Percentiles rank a stretch among this genome's conserved stretches.
phyloP scores from a whole-genome alignment of 2,888 invertebrate genomes.

The Aromia moschata region DNA sequence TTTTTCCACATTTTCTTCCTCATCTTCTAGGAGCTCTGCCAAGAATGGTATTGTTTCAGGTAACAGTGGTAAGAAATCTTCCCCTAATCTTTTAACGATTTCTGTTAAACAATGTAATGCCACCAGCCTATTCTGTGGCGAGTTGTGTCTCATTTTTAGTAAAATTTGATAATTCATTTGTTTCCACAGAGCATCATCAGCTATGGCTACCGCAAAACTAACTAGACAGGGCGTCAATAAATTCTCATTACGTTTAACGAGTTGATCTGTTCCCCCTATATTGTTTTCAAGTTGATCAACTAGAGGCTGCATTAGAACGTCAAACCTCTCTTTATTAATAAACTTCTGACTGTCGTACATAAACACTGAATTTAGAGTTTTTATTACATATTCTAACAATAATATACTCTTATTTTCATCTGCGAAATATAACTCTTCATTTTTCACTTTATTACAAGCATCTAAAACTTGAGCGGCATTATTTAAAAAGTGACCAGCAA shows the following conservation, averaged over 20 bases:
- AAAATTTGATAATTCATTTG: slow-evolving; percentile 89
- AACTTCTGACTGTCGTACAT: slow-evolving; percentile 85
- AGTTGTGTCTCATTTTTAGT: slow-evolving; percentile 83
- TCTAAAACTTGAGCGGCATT: slow-evolving; percentile 81
- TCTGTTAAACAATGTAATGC: slow-evolving; percentile 79
- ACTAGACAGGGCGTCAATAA: slow-evolving; percentile 82
- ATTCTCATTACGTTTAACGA: slow-evolving; percentile 69
- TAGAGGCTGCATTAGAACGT: slow-evolving; percentile 83
- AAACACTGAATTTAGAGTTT: slow-evolving; percentile 81
- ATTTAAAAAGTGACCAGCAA: slow-evolving; percentile 85
- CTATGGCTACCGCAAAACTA: slow-evolving; percentile 82
- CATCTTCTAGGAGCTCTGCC: slow-evolving; percentile 92
- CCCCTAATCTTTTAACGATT: slow-evolving; percentile 84
- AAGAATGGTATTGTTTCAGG: slow-evolving; percentile 95
- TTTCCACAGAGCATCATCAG: slow-evolving; percentile 90
- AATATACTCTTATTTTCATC: slow-evolving; percentile 68
- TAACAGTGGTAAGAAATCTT: slow-evolving; percentile 86
- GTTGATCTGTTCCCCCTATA: slow-evolving; percentile 69
- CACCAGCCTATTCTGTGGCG: slow-evolving; percentile 77
- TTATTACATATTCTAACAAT: slow-evolving; percentile 76
- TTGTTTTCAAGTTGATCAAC: slow-evolving; percentile 89
- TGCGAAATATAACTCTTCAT: slow-evolving; percentile 65
- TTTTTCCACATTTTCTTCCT: slow-evolving; percentile 82
- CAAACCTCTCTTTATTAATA: slow-evolving; percentile 85
- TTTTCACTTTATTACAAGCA: slow-evolving; percentile 72